Base-by-base conservation (phyloP, 2,888 invertebrate species). In the Platycheirus rosarum region DNA sequence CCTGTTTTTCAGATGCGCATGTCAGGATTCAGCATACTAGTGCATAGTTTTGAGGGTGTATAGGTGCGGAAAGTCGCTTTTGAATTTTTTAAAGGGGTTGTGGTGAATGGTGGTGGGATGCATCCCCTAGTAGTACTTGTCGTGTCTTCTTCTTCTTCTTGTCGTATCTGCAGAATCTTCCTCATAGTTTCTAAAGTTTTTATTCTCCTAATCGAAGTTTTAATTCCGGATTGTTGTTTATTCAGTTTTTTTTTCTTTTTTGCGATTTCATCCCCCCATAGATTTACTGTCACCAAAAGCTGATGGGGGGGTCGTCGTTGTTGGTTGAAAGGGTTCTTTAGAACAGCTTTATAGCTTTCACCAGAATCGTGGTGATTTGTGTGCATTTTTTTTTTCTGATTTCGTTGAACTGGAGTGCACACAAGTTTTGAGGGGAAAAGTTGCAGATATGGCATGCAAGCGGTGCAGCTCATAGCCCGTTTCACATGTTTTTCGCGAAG, bases 121-220 rank as follows among this genome's bases (percentile, higher is more conserved):
- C 82, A 82, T 76, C 80, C 62, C 66, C 66, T 40, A 62, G 48
- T 68, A 65, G 48, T 68, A 65, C 60, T 53, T 60, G 49, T 66
- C 44, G n/a, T 51, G n/a, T 32, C n/a, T 29, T 29, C 7, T 44
- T 42, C 4, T 26, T 40, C 9, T 40, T 26, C 11, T 18, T 60
- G 16, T 73, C 66, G 51, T 62, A 40, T 49, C 46, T 82, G 77
- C 71, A 77, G 73, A 63, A 71, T 63, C 29, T 32, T 42, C 32
- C 40, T 42, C 44, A 14, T 44, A 18, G 26, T 29, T 70, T 66
- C 37, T 66, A 60, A 37, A 60, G 51, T 37, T 68, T 48, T 49
- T 76, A 76, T 66, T 82, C 73, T 49, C 48, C 62, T 73, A 77
- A 82, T 77, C 82, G 77, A 77, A 82, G 66, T 77, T 82, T 77